Percentiles rank a stretch among this genome's conserved stretches.
These are phyloP conservation scores for Drosophila neonasuta DNA, from an alignment of 2,888 invertebrate species.

Conservation along the genomic window DNA sequence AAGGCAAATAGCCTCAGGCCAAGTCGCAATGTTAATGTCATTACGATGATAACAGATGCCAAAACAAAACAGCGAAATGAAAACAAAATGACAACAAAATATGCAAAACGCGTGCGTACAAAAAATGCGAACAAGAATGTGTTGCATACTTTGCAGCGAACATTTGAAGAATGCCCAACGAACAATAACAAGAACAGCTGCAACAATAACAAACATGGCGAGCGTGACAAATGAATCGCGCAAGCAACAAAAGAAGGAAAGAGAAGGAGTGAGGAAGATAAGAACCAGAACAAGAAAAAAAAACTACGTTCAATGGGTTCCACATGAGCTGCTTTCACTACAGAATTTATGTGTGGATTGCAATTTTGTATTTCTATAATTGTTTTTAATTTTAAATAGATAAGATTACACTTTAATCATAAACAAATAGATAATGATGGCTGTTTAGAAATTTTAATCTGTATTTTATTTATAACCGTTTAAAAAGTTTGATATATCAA, in stretches of 20 bases:
- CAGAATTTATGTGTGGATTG: background rate
- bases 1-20: constrained; percentile 14
- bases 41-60: constrained; percentile 38
- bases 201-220: constrained; percentile 9
- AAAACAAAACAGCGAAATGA: constrained; percentile 16
- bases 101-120: constrained; percentile 40
- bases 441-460: no score
- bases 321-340: constrained; percentile 4
- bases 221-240: constrained; percentile 8
- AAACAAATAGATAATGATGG: no score
- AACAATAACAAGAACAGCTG: constrained; percentile 14
- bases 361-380: no score
- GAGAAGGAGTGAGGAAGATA: background rate
- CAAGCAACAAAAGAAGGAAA: background rate
- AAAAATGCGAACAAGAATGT: constrained; percentile 51
- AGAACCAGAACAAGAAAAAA: background rate
- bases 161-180: constrained; percentile 21
- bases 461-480: no score
- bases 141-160: constrained; percentile 69
- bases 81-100: constrained; percentile 28
- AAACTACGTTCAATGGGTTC: background rate
- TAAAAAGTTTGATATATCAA: no score
- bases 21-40: constrained; percentile 35
- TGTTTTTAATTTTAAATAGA: background rate
- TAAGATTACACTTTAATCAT: background rate